Base-by-base conservation (phyloP, 1,140 invertebrate genomes). In the Cydia pomonella region DNA sequence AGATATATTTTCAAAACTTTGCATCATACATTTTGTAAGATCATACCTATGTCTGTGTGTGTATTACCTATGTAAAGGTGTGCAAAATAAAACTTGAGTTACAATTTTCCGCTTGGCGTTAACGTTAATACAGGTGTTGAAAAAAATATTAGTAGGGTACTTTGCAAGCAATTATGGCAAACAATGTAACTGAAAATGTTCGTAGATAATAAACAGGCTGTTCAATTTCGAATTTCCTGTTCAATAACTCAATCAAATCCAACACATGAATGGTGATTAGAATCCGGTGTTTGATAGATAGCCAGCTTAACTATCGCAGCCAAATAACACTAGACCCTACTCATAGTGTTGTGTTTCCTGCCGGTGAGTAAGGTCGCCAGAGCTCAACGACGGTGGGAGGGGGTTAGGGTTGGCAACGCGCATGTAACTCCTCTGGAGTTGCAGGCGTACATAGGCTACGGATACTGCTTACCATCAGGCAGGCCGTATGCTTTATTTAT, bases 151-250 rank as follows among this genome's bases (percentile, higher is more conserved):
- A 21, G 18, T 9, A 59, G 18, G n/a, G 29, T 69, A 18, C 18
- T 69, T 38, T 38, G 64, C 64, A 69, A 18, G n/a, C 7, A 33
- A 69, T 69, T 69, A 69, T 69, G 16, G n/a, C 23, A 66, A 66
- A 66, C 38, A 69, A 69, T 18, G 0, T 21, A 18, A 41, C 64
- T n/a, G 16, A 16, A 1, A 18, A 13, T 69, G 29, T 23, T 33
- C 27, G 27, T 69, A 38, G 64, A 69, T 41, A 69, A 69, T 41
- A 38, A 18, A 38, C 64, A 69, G 33, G 53, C 21, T 23, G 21
- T 33, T 69, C 10, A 69, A 33, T 69, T 69, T 38, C 9, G 27
- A 69, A 41, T 69, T 69, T 69, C 64, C 64, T 69, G n/a, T 69
- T 69, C 64, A 69, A 69, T 33, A 41, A 33, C 13, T 21, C 64